A percentile compares a stretch with the other conserved stretches of the same genome.
phyloP scores from a whole-genome alignment of 2,888 invertebrate genomes.

The Mantis religiosa region DNA sequence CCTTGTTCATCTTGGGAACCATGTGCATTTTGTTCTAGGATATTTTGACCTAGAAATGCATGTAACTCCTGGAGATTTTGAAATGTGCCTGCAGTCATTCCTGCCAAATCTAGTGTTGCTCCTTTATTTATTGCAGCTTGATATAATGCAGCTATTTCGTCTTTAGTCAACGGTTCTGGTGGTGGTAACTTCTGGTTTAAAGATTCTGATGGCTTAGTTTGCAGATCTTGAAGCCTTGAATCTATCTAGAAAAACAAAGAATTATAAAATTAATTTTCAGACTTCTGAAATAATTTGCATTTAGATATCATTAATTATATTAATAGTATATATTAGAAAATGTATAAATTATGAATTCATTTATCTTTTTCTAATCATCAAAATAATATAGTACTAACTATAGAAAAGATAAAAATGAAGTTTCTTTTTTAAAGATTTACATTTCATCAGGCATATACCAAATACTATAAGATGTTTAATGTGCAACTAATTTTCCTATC shows the following conservation, averaged over 20 bases:
- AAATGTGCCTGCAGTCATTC: constrained; percentile 34
- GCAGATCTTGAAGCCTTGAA: neutral
- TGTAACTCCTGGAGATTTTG: constrained; percentile 44
- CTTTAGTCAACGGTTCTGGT: constrained; percentile 41
- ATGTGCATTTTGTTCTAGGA: neutral
- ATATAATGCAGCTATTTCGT: constrained; percentile 48
- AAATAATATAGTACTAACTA: too few species aligned
- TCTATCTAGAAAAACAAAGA: neutral
- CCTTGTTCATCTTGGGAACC: constrained; percentile 37
- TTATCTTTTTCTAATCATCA: too few species aligned
- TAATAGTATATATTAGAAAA: too few species aligned
- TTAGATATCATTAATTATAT: too few species aligned
- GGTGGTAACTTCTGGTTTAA: constrained; percentile 15
- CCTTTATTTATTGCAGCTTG: constrained; percentile 46
- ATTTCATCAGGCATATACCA: too few species aligned
- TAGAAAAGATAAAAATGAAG: too few species aligned
- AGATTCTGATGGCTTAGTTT: neutral
- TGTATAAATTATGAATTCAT: too few species aligned
- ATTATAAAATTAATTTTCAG: too few species aligned
- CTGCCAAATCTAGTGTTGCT: constrained; percentile 36
- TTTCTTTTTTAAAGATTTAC: too few species aligned
- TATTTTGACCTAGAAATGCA: constrained; percentile 16
- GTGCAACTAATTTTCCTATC: too few species aligned
- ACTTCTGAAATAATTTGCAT: too few species aligned
- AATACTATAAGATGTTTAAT: too few species aligned